These are phyloP conservation scores for Heteromurus nitidus DNA, from an alignment of 2,888 invertebrate genomes.

Conservation along the genomic window DNA sequence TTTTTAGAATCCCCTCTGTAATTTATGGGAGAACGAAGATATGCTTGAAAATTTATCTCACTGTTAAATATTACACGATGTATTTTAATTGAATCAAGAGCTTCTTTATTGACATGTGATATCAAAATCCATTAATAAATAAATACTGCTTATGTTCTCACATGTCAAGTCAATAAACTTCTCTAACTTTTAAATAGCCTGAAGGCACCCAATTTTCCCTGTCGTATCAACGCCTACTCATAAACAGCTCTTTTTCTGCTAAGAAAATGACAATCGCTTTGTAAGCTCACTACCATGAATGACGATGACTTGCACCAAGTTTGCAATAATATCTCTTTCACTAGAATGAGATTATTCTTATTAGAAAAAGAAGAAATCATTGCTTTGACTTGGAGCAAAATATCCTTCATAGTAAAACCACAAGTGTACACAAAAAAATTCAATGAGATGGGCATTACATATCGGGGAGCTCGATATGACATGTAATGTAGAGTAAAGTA, in stretches of 20 bases:
- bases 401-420: background rate
- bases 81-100: constrained; percentile 53
- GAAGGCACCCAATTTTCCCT: constrained; percentile 53
- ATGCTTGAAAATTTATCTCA: background rate
- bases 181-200: constrained; percentile 28
- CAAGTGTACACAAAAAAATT: constrained; percentile 1
- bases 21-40: too few relatives aligned
- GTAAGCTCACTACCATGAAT: background rate
- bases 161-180: constrained; percentile 42
- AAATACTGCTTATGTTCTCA: constrained; percentile 18
- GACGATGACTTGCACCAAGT: background rate
- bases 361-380: constrained; percentile 15
- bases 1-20: too few relatives aligned
- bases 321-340: constrained; percentile 34
- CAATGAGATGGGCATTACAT: too few relatives aligned
- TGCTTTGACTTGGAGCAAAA: background rate
- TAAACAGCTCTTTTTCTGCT: constrained; percentile 18
- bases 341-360: constrained; percentile 15
- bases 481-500: too few relatives aligned
- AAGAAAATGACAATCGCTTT: background rate
- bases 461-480: too few relatives aligned
- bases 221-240: constrained; percentile 46
- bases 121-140: constrained; percentile 39
- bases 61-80: constrained; percentile 3
- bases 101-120: constrained; percentile 13